Conservation (phyloP, 2,797 vertebrate genomes). For the Galaxias olidus region DNA sequence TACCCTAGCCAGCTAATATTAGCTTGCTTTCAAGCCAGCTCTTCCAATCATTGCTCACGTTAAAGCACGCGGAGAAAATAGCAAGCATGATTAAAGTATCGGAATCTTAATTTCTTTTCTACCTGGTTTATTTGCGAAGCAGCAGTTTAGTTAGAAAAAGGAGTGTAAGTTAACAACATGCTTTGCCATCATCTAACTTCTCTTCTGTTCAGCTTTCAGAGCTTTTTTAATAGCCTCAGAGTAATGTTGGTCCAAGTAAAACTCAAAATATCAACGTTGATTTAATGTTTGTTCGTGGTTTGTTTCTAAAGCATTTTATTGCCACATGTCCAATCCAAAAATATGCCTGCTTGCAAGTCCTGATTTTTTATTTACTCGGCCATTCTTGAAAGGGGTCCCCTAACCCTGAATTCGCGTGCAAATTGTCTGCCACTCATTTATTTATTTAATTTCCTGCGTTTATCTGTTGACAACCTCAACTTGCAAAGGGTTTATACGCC, state of each 20-base stretch:
- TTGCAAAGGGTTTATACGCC: too few relatives aligned
- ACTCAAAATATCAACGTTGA: background rate
- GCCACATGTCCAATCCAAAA: slow-evolving; percentile 26
- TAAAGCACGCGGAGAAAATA: slow-evolving; percentile 54
- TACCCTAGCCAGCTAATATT: slow-evolving; percentile 74
- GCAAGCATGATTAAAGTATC: slow-evolving; percentile 45
- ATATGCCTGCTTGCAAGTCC: slow-evolving; percentile 23
- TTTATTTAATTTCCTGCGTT: too few relatives aligned
- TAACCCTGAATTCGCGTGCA: background rate
- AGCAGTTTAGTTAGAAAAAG: slow-evolving; percentile 60
- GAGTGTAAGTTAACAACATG: slow-evolving; percentile 76
- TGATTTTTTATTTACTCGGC: slow-evolving; percentile 6
- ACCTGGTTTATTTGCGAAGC: slow-evolving; percentile 20
- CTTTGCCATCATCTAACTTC: slow-evolving; percentile 76
- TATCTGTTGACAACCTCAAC: too few relatives aligned
- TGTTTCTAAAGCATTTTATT: background rate
- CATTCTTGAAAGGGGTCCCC: background rate
- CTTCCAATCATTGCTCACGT: slow-evolving; percentile 65
- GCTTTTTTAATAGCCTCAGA: background rate
- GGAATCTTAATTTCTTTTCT: slow-evolving; percentile 27
- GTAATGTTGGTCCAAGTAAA: slow-evolving; percentile 12
- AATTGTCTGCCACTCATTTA: too few relatives aligned
- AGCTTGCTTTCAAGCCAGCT: slow-evolving; percentile 73
- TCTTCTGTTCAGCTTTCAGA: slow-evolving; percentile 63
- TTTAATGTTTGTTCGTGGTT: slow-evolving; percentile 27